Evolutionary conservation across 2,888 invertebrate genomes (phyloP).

Genomic region (Clanis bilineata): DNA sequence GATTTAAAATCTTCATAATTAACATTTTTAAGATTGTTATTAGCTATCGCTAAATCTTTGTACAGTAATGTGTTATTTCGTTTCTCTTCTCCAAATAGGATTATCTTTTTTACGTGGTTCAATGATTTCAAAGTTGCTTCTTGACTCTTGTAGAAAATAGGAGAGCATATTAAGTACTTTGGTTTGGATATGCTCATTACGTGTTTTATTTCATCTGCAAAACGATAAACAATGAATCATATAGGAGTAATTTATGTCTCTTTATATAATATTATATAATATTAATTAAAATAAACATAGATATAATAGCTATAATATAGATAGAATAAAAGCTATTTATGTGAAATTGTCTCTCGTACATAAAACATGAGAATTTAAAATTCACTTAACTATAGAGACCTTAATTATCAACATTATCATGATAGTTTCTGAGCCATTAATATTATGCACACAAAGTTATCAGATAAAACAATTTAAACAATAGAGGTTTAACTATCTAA

Average conservation of each 20-base stretch:
- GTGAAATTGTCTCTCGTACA: too few species aligned
- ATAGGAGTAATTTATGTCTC: not conserved
- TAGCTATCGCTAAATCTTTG: conserved; percentile 43
- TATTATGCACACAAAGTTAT: too few species aligned
- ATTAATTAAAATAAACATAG: too few species aligned
- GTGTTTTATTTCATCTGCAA: conserved; percentile 62
- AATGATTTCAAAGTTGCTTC: conserved; percentile 38
- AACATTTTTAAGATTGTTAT: conserved; percentile 37
- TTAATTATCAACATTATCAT: too few species aligned
- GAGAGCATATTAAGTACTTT: conserved; percentile 55
- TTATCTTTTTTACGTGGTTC: conserved; percentile 42
- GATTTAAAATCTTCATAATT: conserved; percentile 47
- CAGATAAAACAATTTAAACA: too few species aligned
- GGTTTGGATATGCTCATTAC: conserved; percentile 58
- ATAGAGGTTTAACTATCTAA: too few species aligned
- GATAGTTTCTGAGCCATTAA: too few species aligned
- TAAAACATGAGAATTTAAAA: too few species aligned
- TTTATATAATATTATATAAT: too few species aligned
- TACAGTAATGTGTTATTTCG: conserved; percentile 38
- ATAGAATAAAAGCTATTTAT: too few species aligned
- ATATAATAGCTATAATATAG: too few species aligned
- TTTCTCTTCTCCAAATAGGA: conserved; percentile 50
- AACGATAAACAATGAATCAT: conserved; percentile 20
- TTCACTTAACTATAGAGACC: too few species aligned
- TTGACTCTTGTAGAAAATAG: conserved; percentile 45